A percentile compares a stretch with the other conserved stretches of the same genome.
Conservation (phyloP, 2,113 vertebrate species). For the Poeciliopsis turrubarensis region DNA sequence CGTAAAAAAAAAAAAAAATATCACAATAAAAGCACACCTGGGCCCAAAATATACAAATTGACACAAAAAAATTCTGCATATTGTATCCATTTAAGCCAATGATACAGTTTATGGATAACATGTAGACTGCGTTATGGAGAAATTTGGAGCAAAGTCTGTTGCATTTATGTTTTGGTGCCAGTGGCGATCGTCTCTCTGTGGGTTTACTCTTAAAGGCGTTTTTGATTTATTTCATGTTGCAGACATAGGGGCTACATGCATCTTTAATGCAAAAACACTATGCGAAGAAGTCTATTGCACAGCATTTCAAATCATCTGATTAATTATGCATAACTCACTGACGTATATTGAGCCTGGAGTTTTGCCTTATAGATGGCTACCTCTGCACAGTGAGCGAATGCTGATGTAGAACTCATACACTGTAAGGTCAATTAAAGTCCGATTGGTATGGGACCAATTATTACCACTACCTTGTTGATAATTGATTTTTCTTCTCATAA, state of each 20-base stretch:
- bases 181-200: no score
- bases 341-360: background rate
- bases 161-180: no score
- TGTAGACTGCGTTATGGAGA: background rate
- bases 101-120: background rate
- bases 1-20: no score
- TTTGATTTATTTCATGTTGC: background rate
- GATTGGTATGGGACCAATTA: no score
- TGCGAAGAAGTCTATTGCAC: constrained; percentile 2
- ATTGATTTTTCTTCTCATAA: no score
- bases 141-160: background rate
- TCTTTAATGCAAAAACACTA: background rate
- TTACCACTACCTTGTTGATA: no score
- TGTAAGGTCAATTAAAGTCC: no score
- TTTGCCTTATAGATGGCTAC: background rate
- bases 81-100: no score
- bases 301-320: background rate
- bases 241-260: background rate
- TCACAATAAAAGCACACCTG: background rate
- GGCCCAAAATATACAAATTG: no score
- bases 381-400: background rate
- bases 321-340: background rate
- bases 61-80: background rate
- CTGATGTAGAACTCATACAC: background rate
- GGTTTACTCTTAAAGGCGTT: background rate